Conservation (phyloP, 1,140 invertebrate species). For the Metopolophium dirhodum region DNA sequence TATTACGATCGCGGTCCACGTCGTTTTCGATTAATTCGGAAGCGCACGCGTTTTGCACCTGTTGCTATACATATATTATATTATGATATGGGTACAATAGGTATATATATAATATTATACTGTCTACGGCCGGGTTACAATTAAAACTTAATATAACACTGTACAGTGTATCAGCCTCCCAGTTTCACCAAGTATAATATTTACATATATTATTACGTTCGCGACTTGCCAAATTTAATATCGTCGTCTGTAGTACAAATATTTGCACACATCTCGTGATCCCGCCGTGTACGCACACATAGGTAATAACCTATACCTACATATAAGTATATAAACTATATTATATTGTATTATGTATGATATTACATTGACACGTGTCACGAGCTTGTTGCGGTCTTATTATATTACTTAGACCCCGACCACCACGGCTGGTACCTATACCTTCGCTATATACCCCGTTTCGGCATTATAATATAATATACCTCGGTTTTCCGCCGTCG, state of each 20-base stretch:
- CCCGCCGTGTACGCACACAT: background rate
- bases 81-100: too few species aligned
- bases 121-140: background rate
- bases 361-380: constrained; percentile 15
- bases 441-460: background rate
- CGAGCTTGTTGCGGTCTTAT: background rate
- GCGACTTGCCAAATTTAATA: background rate
- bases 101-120: background rate
- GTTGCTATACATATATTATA: background rate
- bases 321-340: background rate
- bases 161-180: background rate
- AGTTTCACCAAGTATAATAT: background rate
- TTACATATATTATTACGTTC: constrained; percentile 13
- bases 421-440: background rate
- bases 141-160: constrained; percentile 30
- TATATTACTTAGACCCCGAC: background rate
- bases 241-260: background rate
- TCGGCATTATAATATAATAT: background rate
- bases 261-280: background rate
- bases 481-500: background rate
- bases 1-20: background rate
- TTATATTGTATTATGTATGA: constrained; percentile 1
- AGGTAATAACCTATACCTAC: background rate
- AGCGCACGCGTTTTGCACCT: background rate
- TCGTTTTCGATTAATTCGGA: constrained; percentile 13